Conservation (phyloP, 2,888 invertebrate genomes). For the Syrphus vitripennis region DNA sequence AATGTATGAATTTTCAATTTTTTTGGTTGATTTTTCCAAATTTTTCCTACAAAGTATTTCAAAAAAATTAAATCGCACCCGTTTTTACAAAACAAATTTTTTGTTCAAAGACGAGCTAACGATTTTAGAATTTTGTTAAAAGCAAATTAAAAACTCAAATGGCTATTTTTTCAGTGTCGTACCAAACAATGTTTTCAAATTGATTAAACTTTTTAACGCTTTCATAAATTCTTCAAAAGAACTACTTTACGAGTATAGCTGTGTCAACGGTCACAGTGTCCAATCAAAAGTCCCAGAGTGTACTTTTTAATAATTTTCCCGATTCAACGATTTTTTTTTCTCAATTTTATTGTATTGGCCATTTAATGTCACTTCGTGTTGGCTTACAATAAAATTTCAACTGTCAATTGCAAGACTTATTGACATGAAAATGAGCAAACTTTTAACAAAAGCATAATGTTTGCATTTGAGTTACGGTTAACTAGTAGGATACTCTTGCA, state of each 20-base stretch:
- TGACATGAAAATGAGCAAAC: conserved; percentile 18
- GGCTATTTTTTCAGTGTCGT: too few species aligned
- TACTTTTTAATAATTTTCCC: background rate
- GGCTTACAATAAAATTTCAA: background rate
- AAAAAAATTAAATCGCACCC: too few species aligned
- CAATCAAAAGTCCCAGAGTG: background rate
- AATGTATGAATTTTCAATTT: too few species aligned
- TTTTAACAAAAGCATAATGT: conserved; percentile 15
- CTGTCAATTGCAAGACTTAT: conserved; percentile 31
- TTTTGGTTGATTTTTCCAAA: too few species aligned
- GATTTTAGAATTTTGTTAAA: too few species aligned
- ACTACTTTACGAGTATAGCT: background rate
- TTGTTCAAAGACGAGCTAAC: too few species aligned
- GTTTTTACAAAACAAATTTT: too few species aligned
- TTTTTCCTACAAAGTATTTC: too few species aligned
- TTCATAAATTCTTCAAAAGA: background rate
- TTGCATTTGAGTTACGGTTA: background rate
- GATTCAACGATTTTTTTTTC: background rate
- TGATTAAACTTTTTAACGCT: too few species aligned
- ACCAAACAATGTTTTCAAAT: too few species aligned
- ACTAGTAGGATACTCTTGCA: background rate
- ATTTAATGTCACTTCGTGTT: background rate
- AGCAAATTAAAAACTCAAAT: too few species aligned
- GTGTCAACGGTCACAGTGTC: background rate
- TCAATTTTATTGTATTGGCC: background rate